These are phyloP conservation scores for Neoscelio sp. DNA, from an alignment of 2,888 invertebrate genomes.

Conservation along the genomic window DNA sequence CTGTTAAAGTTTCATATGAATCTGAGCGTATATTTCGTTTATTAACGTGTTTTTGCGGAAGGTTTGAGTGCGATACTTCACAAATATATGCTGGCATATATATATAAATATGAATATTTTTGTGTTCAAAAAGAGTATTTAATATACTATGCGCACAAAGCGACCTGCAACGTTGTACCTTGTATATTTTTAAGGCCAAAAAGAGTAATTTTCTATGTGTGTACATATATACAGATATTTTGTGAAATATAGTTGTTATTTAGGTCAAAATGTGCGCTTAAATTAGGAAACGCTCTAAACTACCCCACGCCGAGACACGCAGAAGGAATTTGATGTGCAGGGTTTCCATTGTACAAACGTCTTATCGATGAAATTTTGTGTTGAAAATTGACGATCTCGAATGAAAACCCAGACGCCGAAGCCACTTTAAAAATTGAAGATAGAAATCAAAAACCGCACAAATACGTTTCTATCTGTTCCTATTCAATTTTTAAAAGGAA, in stretches of 20 bases:
- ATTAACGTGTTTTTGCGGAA: constrained; percentile 28
- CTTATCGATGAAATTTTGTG: background rate
- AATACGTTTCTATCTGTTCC: too few species aligned
- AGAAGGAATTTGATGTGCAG: background rate
- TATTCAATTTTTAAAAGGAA: too few species aligned
- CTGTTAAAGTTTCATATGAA: too few species aligned
- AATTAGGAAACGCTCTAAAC: background rate
- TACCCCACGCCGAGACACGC: background rate
- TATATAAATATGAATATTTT: constrained; percentile 55
- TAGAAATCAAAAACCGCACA: too few species aligned
- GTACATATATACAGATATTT: constrained; percentile 22
- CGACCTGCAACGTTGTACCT: constrained; percentile 63
- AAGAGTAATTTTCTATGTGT: constrained; percentile 36
- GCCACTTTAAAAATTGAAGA: too few species aligned
- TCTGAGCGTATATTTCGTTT: too few species aligned
- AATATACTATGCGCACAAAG: constrained; percentile 66
- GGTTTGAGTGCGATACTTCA: constrained; percentile 27
- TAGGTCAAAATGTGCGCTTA: constrained; percentile 37
- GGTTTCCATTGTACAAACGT: background rate
- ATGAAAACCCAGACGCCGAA: too few species aligned
- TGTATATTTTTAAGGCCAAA: constrained; percentile 34
- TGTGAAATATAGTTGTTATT: background rate
- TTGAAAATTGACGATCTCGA: too few species aligned
- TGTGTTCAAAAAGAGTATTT: constrained; percentile 64
- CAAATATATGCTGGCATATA: constrained; percentile 64